phyloP scores from a whole-genome alignment of 2,113 vertebrate species.

The Clupea harengus region DNA sequence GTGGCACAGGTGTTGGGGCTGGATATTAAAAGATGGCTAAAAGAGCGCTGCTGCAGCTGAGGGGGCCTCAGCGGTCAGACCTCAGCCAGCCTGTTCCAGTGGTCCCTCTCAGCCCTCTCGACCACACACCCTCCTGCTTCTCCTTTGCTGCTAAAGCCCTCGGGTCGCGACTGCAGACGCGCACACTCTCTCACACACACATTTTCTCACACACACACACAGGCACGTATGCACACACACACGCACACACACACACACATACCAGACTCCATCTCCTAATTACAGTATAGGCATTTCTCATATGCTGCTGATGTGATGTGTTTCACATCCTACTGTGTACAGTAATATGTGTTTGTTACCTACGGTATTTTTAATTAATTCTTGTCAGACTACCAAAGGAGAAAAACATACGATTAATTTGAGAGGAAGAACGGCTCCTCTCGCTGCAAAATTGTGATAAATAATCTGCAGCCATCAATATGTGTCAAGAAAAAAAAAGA shows the following conservation, averaged over 20 bases:
- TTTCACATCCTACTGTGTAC: no score
- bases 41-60: conserved; percentile 62
- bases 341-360: no score
- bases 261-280: not conserved
- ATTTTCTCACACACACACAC: conserved; percentile 1
- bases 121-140: conserved; percentile 46
- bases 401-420: no score
- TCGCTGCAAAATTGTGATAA: no score
- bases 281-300: not conserved
- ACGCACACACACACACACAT: not conserved
- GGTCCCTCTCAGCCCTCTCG: conserved; percentile 21
- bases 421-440: no score
- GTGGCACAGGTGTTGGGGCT: conserved; percentile 65
- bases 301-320: no score
- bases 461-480: no score
- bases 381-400: no score
- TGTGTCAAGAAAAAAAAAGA: no score
- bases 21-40: conserved; percentile 69
- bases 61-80: conserved; percentile 43
- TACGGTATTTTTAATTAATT: no score
- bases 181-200: not conserved
- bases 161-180: not conserved
- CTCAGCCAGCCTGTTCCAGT: conserved; percentile 44
- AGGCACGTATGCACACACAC: not conserved
- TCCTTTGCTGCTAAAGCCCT: conserved; percentile 12